Conservation (phyloP, 1,140 invertebrate genomes). For the Aphelenchoides avenae region DNA sequence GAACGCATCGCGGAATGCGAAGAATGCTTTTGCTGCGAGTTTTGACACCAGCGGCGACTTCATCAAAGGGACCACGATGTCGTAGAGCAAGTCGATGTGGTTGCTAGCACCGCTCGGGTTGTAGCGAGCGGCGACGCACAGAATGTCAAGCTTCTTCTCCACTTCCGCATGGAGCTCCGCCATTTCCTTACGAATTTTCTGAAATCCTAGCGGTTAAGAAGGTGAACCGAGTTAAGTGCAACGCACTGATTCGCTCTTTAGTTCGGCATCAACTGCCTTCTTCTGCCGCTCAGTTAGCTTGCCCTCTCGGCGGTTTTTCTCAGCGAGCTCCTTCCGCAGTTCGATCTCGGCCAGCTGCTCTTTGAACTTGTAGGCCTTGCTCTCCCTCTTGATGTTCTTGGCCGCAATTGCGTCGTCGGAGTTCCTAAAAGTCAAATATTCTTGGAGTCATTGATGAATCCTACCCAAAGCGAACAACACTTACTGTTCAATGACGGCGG, state of each 20-base stretch:
- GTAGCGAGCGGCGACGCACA: conserved; percentile 24
- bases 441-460: no score
- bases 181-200: conserved; percentile 61
- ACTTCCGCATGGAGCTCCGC: conserved; percentile 25
- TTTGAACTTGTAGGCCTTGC: conserved; percentile 91
- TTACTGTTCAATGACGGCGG: conserved; percentile 76
- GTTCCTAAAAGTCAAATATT: conserved; percentile 59
- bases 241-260: conserved; percentile 71
- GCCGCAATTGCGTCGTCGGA: conserved; percentile 62
- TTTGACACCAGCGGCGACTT: conserved; percentile 61
- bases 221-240: no score
- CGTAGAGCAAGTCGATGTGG: conserved; percentile 37
- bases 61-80: conserved; percentile 58
- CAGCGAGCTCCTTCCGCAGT: conserved; percentile 82
- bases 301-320: conserved; percentile 75
- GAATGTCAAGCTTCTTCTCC: conserved; percentile 19
- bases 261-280: conserved; percentile 79
- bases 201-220: conserved; percentile 70
- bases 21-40: conserved; percentile 65
- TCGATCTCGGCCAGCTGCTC: conserved; percentile 92
- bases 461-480: conserved; percentile 29
- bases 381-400: conserved; percentile 87
- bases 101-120: conserved; percentile 36
- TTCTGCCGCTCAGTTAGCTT: conserved; percentile 81
- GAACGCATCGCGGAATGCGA: conserved; percentile 52